Evolutionary conservation across 2,888 invertebrate genomes (phyloP).

Genomic region (Lithophane socia): DNA sequence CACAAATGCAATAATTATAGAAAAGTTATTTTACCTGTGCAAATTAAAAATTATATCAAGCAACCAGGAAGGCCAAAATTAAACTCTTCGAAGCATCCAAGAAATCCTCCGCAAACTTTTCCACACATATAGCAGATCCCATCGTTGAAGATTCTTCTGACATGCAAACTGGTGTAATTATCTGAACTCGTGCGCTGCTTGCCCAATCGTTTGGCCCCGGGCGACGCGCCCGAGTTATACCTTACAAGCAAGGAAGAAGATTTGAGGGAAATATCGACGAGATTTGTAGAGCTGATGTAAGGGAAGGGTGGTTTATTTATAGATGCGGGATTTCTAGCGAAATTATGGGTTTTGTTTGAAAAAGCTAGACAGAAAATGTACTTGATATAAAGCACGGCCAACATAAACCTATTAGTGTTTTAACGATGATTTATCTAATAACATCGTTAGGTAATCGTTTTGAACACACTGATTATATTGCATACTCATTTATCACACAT

Average conservation of each 20-base stretch:
- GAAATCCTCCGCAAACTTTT: constrained; percentile 27
- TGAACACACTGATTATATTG: constrained; percentile 37
- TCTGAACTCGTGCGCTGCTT: constrained; percentile 50
- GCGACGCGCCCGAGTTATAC: constrained; percentile 50
- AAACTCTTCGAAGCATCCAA: constrained; percentile 13
- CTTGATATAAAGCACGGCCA: not conserved
- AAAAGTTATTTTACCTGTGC: too few relatives aligned
- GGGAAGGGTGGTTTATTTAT: constrained; percentile 19
- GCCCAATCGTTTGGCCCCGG: constrained; percentile 57
- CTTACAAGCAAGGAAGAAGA: constrained; percentile 49
- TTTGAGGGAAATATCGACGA: constrained; percentile 42
- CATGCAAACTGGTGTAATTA: constrained; percentile 63
- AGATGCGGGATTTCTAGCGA: not conserved
- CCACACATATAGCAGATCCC: constrained; percentile 37
- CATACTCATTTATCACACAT: constrained; percentile 42
- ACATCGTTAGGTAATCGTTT: constrained; percentile 38
- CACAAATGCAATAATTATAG: too few relatives aligned
- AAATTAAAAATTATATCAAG: not conserved
- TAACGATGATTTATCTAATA: constrained; percentile 34
- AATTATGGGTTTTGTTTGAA: not conserved
- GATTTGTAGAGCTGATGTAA: constrained; percentile 35
- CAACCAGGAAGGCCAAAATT: not conserved
- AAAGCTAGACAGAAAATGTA: not conserved
- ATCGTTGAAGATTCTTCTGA: constrained; percentile 61
- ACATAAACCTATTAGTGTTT: not conserved